Conservation (phyloP, 2,113 vertebrate species). For the Anoplopoma fimbria region DNA sequence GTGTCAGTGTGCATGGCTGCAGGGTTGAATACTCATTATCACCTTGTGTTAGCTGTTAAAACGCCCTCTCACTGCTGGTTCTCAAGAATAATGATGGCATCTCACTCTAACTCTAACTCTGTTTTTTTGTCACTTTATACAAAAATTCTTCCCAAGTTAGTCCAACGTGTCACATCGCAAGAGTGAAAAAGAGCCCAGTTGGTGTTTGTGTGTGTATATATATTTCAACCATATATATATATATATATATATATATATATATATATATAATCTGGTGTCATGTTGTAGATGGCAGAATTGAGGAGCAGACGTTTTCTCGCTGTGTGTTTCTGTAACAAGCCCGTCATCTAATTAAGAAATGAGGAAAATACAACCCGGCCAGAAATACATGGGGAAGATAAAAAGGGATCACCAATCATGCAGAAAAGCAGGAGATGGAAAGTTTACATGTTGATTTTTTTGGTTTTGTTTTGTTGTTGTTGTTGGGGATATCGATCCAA, state of each 20-base stretch:
- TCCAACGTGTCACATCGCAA: slow-evolving; percentile 36
- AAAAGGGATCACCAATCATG: slow-evolving; percentile 2
- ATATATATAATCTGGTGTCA: slow-evolving; percentile 1
- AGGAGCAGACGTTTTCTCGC: slow-evolving; percentile 34
- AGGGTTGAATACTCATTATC: slow-evolving; percentile 51
- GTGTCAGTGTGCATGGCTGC: slow-evolving; percentile 36
- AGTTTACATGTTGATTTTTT: neutral
- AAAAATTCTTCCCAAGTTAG: neutral
- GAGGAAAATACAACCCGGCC: neutral
- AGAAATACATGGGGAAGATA: slow-evolving; percentile 18
- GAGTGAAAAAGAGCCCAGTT: neutral
- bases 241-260: neutral
- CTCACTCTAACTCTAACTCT: neutral
- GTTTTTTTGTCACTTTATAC: neutral
- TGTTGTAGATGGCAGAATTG: slow-evolving; percentile 10
- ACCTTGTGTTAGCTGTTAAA: slow-evolving; percentile 46
- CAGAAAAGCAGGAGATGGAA: slow-evolving; percentile 9
- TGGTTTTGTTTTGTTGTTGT: neutral
- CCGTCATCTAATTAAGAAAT: slow-evolving; percentile 13
- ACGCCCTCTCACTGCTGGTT: slow-evolving; percentile 29
- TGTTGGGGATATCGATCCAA: neutral
- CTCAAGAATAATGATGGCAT: slow-evolving; percentile 20
- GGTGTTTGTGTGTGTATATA: neutral
- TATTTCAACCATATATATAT: neutral
- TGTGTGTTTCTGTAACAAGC: slow-evolving; percentile 14